Base-by-base conservation (phyloP, 2,797 vertebrate genomes). In the Enteromius viviparus region DNA sequence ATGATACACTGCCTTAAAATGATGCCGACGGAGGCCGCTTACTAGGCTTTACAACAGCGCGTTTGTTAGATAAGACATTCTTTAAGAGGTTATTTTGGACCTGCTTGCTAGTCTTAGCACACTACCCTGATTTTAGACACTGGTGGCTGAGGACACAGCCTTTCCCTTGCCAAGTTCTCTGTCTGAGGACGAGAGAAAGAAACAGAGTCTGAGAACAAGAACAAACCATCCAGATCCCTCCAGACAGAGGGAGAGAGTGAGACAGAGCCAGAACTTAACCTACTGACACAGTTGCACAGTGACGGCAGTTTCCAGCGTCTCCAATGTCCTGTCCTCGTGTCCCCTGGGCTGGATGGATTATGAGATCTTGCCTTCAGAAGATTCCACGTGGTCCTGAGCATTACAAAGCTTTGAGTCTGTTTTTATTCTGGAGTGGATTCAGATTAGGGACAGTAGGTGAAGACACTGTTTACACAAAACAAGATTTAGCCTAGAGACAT, bases 201-300 rank as follows among this genome's bases (percentile, higher is more conserved):
- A 78, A 82, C 81, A 55, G 66, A 76, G 81, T 78, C 89, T 47
- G 83, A 88, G 85, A 70, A 72, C 87, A 80, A 87, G 76, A 71
- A 79, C 75, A 34, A 23, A 37, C 51, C 45, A 49, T 21, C 85
- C 84, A 66, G 80, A 76, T 80, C 51, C 45, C 26, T 21, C 83
- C 84, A 66, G 80, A 76, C 82, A 86, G 87, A 84, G 87, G 37
- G 60, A 82, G 49, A 84, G 69, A 76, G 80, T 55, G 49, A 78
- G 37, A 78, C 17, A 53, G 51, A 78, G 70, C 34, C 74, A 83
- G 85, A 87, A 89, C 81, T 92, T 94, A 91, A 92, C 92, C 92
- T 74, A 92, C 90, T 93, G 92, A 93, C 92, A 91, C 90, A 93
- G 90, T 91, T 90, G 87, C 88, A 88, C 89, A 90, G 85, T 86